Evolutionary conservation across 2,113 vertebrate genomes (phyloP).

Genomic region (Hydropotes inermis): DNA sequence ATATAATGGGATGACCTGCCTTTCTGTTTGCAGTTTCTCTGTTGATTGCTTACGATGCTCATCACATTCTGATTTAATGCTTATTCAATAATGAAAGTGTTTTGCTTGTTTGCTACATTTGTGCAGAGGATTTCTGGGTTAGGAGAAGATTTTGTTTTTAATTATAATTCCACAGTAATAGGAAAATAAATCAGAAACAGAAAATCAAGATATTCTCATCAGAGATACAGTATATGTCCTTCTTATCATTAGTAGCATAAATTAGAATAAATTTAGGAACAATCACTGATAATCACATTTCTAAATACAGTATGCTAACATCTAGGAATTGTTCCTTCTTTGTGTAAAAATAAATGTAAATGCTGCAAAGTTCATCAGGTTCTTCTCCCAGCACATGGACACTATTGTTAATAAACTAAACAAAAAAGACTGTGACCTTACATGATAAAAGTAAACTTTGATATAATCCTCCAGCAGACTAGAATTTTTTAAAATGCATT

Average conservation of each 20-base stretch:
- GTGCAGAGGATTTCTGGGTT: neutral
- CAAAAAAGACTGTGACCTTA: neutral
- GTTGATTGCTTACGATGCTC: neutral
- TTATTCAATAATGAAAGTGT: neutral
- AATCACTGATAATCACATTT: neutral
- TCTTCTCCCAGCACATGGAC: neutral
- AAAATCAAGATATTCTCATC: neutral
- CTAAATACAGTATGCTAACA: neutral
- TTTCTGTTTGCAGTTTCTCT: neutral
- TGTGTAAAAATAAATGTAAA: neutral
- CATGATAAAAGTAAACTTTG: neutral
- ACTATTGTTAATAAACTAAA: neutral
- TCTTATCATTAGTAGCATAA: neutral
- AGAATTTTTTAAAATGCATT: neutral
- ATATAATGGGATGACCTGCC: neutral
- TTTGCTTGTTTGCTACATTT: neutral
- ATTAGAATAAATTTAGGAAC: neutral
- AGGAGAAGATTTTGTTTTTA: neutral
- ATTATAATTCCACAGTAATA: neutral
- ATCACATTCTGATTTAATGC: neutral
- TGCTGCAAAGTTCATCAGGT: neutral
- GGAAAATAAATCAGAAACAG: neutral
- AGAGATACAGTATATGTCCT: neutral
- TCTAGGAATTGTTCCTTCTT: neutral
- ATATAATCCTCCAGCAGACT: neutral